Base-by-base conservation (phyloP, 2,797 vertebrate genomes). In the Rousettus madagascariensis region DNA sequence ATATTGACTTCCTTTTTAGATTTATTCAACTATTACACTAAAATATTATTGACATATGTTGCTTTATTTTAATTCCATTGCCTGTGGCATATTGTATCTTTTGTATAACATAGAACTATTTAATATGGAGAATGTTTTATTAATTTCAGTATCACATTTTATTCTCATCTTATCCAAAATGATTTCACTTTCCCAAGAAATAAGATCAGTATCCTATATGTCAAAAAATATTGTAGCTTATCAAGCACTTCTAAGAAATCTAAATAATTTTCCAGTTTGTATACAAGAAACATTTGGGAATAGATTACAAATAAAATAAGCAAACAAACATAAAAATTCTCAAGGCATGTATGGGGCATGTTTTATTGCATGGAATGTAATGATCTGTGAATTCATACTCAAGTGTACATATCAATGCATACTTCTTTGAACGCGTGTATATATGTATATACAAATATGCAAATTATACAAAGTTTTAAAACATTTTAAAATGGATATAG, bases 331-430 rank as follows among this genome's bases (percentile, higher is more conserved):
- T 13, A 91, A 77, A 84, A 94, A 55, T 79, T 2, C 30, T 87
- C 30, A 80, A 61, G 66, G 26, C 13, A 8, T 51, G 1, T 83
- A n/a, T 89, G 91, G 19, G 19, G 3, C 85, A 88, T 38, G 85
- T 88, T 46, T 94, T 94, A 87, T 59, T 71, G 11, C 19, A 95
- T 78, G 7, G 8, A 55, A 49, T 91, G 1, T 80, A 87, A 86
- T 74, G 87, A 84, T 72, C 13, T 90, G 26, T 82, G 43, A 77
- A n/a, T 90, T 88, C 19, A 86, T 96, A 28, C 91, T 89, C 43
- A 72, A 90, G 41, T 61, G 12, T 68, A 26, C 75, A 12, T 94
- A 36, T 85, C 41, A 57, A 46, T 55, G 5, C 77, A 57, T 93
- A 86, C 36, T 24, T n/a, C n/a, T 96, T 86, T 86, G 79, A 71